Evolutionary conservation across 1,140 invertebrate species (phyloP), one percentile per base, ranked within the genome.

Genomic region (Drosophila obscura): DNA sequence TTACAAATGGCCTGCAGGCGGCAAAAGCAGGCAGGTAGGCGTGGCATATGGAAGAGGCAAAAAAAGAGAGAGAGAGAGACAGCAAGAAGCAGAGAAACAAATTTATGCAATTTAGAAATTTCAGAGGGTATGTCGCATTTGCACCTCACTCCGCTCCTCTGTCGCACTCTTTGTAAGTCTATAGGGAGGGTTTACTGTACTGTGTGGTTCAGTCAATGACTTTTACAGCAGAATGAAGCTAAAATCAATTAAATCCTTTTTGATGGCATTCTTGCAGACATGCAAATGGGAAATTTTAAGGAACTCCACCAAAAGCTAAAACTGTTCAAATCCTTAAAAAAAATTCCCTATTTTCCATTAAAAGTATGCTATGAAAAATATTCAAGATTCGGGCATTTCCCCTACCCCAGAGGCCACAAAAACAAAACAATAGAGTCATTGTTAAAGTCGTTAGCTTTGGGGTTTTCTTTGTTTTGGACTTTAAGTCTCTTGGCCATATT

Each of bases 21-120:
- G 68, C 69, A 45, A 57, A 73, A 51, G 31, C 51, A 73, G 72
- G 80, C 53, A 35, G 76, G 66, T 75, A 76, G 81, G 80, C 80
- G 80, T 83, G 80, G 75, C 80, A 76, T 45, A 69, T 61, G 59
- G 58, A 48, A 35, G 9, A 35, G 35, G 9, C 35, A 35, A 9
- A 11, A 11, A 11, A 35, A 35, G 50, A 24, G 15, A 39, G 28
- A 19, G 13, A 44, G 15, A 50, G 35, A 31, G 45, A 11, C 5
- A 61, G 59, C 28, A 61, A 76, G 26, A 52, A 60, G 64, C 49
- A 53, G 62, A 63, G 64, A 77, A 77, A 85, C 81, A 85, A 83
- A 88, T 88, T 88, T 88, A 88, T 88, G 83, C 83, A 88, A 88
- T 88, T 88, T 88, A 88, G 72, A 88, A 87, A 82, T 87, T 77